A percentile compares a stretch with the other conserved stretches of the same genome.
These are phyloP conservation scores for Dicerorhinus sumatrensis DNA, from an alignment of 2,113 vertebrate genomes.

Conservation along the genomic window DNA sequence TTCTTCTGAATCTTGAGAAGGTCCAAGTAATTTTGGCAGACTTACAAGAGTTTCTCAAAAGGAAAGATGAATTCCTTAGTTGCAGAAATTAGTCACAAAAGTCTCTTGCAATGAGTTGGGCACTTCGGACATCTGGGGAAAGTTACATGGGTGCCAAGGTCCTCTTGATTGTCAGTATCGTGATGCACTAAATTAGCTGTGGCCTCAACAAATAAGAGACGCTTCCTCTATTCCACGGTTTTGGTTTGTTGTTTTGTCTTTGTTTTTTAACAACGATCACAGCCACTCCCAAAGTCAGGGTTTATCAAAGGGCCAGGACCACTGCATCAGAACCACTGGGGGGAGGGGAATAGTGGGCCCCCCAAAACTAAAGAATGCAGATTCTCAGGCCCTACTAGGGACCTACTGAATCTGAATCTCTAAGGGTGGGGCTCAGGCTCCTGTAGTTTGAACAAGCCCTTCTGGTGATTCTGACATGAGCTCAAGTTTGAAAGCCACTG, in stretches of 20 bases:
- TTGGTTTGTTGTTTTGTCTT: not conserved
- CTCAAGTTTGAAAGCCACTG: not conserved
- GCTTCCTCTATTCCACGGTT: not conserved
- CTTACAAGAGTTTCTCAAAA: not conserved
- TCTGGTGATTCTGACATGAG: not conserved
- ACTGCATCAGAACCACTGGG: not conserved
- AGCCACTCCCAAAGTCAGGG: not conserved
- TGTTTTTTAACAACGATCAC: not conserved
- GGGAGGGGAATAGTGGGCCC: no score
- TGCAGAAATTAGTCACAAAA: not conserved
- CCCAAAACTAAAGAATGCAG: not conserved
- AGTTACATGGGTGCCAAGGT: not conserved
- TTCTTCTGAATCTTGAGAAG: not conserved
- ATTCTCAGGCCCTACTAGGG: not conserved
- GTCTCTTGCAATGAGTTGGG: not conserved
- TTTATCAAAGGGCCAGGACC: not conserved
- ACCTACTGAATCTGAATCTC: not conserved
- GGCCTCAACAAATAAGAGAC: not conserved
- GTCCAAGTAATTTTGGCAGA: not conserved
- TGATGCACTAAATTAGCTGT: not conserved
- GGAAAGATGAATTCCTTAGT: not conserved
- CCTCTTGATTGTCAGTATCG: not conserved
- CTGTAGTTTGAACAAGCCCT: not conserved
- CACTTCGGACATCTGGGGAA: not conserved
- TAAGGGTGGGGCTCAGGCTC: rapidly evolving